Base-by-base conservation (phyloP, 2,113 vertebrate species). In the Tragulus kanchil region DNA sequence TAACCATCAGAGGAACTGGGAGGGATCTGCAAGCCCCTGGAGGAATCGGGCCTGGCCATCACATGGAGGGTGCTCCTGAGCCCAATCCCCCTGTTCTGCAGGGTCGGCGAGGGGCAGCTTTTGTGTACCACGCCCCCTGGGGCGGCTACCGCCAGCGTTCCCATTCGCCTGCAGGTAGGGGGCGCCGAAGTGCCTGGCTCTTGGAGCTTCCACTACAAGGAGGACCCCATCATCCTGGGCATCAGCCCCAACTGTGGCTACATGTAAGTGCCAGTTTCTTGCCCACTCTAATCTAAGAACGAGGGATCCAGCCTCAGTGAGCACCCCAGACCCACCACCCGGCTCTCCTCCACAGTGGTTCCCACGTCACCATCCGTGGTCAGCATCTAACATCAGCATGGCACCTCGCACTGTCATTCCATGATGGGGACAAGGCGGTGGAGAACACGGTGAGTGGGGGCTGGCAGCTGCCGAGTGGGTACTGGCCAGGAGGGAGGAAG, bases 361-460 rank as follows among this genome's bases (percentile, higher is more conserved):
- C 99, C 0, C 98, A 97, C 6, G 98, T 99, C 94, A 99, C 99
- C 45, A 98, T 99, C 83, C 96, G 89, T 5, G 99, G 99, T 69
- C 98, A 98, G 86, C 99, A 99, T 98, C 98, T 99, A 98, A 99
- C 99, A 96, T 99, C 99, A 0, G 99, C 99, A 2, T 99, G 99
- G 96, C 98, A 97, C 0, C 98, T 99, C 15, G 83, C 97, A 28
- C 97, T 99, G n/a, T 98, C 98, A 64, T 99, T 99, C 87, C 98
- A 98, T 8, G 97, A 98, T 1, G 96, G 95, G n/a, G 83, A 52
- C 9, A 45, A 1, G 16, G 36, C 62, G 19, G 88, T 82, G 48
- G 90, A 95, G 36, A 97, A n/a, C 54, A 79, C 64, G 89, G 98
- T 98, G 62, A 98, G 97, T 2, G 6, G 62, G 14, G 1, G 1